Evolutionary conservation across 2,113 vertebrate species (phyloP).

Genomic region (Actinemys pallida): DNA sequence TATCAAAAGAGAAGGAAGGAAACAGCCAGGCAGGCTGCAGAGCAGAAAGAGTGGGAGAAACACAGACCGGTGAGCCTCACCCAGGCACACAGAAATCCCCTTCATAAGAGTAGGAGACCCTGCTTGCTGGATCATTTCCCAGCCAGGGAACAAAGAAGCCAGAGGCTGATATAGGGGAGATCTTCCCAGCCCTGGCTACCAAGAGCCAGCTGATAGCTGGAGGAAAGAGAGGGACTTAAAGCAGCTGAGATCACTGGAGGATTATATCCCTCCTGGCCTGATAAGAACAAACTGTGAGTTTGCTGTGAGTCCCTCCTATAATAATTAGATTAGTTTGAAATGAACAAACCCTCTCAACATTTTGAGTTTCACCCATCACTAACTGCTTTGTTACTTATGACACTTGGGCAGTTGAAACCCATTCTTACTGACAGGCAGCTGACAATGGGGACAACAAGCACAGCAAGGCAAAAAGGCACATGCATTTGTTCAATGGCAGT

Average conservation of each 20-base stretch:
- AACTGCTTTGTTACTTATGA: neutral
- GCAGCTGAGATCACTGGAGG: neutral
- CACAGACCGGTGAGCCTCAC: neutral
- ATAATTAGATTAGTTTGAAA: neutral
- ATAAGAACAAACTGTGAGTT: neutral
- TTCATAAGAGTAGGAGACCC: neutral
- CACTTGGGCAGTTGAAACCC: neutral
- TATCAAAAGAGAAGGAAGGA: neutral
- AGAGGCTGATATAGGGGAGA: neutral
- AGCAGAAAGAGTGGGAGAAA: neutral
- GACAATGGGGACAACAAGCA: accelerated
- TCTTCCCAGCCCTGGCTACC: neutral
- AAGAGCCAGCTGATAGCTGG: neutral
- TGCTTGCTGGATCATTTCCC: neutral
- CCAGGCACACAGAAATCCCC: neutral
- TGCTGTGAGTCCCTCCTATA: neutral
- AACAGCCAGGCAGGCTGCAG: neutral
- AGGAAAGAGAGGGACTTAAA: neutral
- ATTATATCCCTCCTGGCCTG: neutral
- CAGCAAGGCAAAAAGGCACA: neutral
- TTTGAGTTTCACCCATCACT: neutral
- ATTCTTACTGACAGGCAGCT: neutral
- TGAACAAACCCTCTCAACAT: neutral
- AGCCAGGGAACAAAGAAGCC: neutral
- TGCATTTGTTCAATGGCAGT: neutral